Conservation (phyloP, 2,797 vertebrate species). For the Jordanella pulchra region DNA sequence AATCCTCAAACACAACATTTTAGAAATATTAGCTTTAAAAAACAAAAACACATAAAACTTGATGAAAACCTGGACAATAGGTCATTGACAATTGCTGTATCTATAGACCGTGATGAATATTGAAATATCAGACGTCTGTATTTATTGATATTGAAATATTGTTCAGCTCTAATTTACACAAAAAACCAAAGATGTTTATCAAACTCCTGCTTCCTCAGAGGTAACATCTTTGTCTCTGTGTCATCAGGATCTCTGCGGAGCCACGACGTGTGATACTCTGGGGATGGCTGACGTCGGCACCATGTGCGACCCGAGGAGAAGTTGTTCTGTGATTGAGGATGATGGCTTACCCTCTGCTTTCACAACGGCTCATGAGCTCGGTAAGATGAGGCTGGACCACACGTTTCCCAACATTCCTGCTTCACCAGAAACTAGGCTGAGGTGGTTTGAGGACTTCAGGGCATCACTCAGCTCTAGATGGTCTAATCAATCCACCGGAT, state of each 20-base stretch:
- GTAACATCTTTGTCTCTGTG: slow-evolving; percentile 19
- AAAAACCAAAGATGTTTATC: too few species aligned
- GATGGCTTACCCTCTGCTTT: slow-evolving; percentile 95
- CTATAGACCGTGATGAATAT: too few species aligned
- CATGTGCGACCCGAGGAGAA: slow-evolving; percentile 96
- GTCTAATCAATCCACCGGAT: too few species aligned
- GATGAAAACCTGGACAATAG: too few species aligned
- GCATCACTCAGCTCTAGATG: too few species aligned
- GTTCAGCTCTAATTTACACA: too few species aligned
- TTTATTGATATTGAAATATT: too few species aligned
- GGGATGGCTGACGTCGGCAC: slow-evolving; percentile 98
- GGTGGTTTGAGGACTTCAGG: neutral
- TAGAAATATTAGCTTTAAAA: too few species aligned
- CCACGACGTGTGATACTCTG: slow-evolving; percentile 93
- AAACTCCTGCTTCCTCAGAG: neutral
- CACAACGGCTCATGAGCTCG: slow-evolving; percentile 94
- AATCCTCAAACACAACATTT: too few species aligned
- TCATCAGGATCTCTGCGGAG: slow-evolving; percentile 91
- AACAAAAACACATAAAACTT: too few species aligned
- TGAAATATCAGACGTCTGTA: too few species aligned
- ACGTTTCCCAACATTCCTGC: neutral
- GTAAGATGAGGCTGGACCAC: slow-evolving; percentile 70
- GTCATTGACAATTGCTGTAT: too few species aligned
- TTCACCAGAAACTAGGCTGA: neutral
- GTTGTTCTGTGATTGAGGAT: slow-evolving; percentile 97